phyloP scores from a whole-genome alignment of 92 coral and sea anemone species.

The Ricordea florida region DNA sequence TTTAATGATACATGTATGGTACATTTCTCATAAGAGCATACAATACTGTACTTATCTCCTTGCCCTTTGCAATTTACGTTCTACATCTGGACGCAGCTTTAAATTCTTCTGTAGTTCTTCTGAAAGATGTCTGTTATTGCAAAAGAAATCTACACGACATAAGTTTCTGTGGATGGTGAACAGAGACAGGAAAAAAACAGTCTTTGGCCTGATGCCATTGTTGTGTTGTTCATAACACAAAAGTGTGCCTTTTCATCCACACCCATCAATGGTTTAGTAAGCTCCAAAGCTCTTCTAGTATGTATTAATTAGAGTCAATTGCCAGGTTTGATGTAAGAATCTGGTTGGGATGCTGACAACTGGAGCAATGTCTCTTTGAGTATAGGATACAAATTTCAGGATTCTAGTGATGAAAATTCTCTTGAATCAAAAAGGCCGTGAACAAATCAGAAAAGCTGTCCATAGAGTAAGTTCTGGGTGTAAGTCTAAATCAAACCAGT shows the following conservation, averaged over 20 bases:
- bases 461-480: too few relatives aligned
- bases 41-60: too few relatives aligned
- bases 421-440: slow-evolving; percentile 26
- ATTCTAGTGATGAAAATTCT: slow-evolving; percentile 76
- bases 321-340: slow-evolving; percentile 81
- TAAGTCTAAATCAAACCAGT: too few relatives aligned
- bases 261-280: slow-evolving; percentile 73
- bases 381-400: slow-evolving; percentile 71
- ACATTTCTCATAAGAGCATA: too few relatives aligned
- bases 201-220: slow-evolving; percentile 79
- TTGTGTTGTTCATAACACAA: slow-evolving; percentile 79
- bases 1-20: too few relatives aligned
- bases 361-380: slow-evolving; percentile 77
- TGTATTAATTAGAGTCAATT: slow-evolving; percentile 78
- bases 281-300: slow-evolving; percentile 75
- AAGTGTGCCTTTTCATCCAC: slow-evolving; percentile 74
- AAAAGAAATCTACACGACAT: slow-evolving; percentile 66
- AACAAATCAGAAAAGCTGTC: too few relatives aligned
- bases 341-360: slow-evolving; percentile 65
- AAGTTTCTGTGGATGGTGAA: slow-evolving; percentile 74
- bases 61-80: slow-evolving; percentile 82
- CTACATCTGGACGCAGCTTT: slow-evolving; percentile 75
- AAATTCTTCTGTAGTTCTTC: slow-evolving; percentile 71
- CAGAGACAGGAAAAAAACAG: slow-evolving; percentile 66
- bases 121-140: slow-evolving; percentile 57